These are phyloP conservation scores for Drosophila mojavensis DNA, from an alignment of 1,140 invertebrate genomes.

Conservation along the genomic window DNA sequence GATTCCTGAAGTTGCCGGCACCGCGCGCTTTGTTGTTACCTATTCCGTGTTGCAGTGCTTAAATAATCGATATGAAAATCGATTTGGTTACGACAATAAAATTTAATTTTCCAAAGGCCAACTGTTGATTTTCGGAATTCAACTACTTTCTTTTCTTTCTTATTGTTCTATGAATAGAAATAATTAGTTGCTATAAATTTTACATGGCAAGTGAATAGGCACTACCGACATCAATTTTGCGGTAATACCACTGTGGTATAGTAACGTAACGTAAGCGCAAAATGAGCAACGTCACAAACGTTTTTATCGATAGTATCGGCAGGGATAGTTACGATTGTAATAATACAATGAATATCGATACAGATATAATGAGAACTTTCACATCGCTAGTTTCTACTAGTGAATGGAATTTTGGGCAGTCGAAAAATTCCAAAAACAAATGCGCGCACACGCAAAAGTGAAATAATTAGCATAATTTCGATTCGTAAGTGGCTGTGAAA, in stretches of 20 bases:
- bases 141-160: too few relatives aligned
- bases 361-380: conserved; percentile 5
- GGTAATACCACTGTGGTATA: too few relatives aligned
- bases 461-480: conserved; percentile 41
- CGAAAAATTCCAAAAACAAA: conserved; percentile 58
- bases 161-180: too few relatives aligned
- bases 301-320: conserved; percentile 16
- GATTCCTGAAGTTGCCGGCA: conserved; percentile 9
- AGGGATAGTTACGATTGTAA: not conserved
- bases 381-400: conserved; percentile 46
- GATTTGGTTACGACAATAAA: too few relatives aligned
- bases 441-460: conserved; percentile 33
- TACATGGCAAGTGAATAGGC: not conserved
- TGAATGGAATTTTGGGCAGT: conserved; percentile 53
- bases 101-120: too few relatives aligned
- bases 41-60: conserved; percentile 11
- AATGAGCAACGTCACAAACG: not conserved
- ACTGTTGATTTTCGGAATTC: too few relatives aligned
- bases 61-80: conserved; percentile 4
- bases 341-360: conserved; percentile 11
- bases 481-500: conserved; percentile 44
- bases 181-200: not conserved
- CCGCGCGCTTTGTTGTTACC: conserved; percentile 33
- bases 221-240: too few relatives aligned
- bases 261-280: conserved; percentile 16